These are phyloP conservation scores for Plusia festucae DNA, from an alignment of 2,888 invertebrate species.

Conservation along the genomic window DNA sequence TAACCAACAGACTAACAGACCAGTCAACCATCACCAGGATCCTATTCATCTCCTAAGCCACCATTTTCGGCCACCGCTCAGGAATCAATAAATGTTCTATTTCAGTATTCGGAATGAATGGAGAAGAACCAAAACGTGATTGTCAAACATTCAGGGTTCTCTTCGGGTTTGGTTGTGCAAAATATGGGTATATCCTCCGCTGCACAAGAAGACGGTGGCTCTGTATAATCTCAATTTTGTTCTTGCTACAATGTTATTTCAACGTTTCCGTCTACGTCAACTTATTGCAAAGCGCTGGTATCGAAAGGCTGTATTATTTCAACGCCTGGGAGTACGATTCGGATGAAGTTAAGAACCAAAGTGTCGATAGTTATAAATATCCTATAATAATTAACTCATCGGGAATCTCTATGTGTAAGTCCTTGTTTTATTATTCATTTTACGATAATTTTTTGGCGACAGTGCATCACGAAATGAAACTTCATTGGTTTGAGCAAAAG, in stretches of 20 bases:
- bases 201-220: constrained; percentile 31
- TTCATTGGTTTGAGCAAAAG: too few species aligned
- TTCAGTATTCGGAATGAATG: not conserved
- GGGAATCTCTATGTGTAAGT: constrained; percentile 33
- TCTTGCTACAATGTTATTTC: constrained; percentile 36
- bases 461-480: too few species aligned
- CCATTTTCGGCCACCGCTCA: too few species aligned
- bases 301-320: constrained; percentile 5
- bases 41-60: too few species aligned
- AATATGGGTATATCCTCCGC: constrained; percentile 8
- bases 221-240: constrained; percentile 26
- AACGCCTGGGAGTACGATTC: not conserved
- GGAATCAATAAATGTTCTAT: not conserved
- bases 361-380: constrained; percentile 25
- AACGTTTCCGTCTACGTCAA: constrained; percentile 37
- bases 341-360: not conserved
- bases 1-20: too few species aligned
- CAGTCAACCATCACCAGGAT: too few species aligned
- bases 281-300: constrained; percentile 5
- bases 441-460: too few species aligned
- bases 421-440: constrained; percentile 5
- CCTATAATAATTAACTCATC: constrained; percentile 23
- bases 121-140: not conserved
- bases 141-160: not conserved
- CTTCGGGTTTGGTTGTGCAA: not conserved